Conservation (phyloP, 2,888 invertebrate genomes). For the Cabera pusaria region DNA sequence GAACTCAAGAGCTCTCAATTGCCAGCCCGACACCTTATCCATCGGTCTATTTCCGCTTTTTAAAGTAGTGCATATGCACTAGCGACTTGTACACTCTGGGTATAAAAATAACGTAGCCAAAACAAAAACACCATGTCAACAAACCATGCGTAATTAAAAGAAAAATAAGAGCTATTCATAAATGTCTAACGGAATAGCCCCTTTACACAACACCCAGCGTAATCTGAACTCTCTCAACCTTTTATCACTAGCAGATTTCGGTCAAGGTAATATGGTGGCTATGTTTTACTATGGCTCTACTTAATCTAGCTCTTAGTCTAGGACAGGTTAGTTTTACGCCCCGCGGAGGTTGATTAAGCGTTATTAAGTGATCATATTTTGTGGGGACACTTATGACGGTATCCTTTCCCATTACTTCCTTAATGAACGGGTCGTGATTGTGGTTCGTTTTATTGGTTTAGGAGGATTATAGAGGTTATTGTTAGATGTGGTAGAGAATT, state of each 20-base stretch:
- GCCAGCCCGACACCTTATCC: no score
- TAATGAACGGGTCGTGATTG: conserved; percentile 52
- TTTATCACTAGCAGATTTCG: conserved; percentile 29
- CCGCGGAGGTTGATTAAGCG: conserved; percentile 61
- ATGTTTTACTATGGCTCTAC: conserved; percentile 66
- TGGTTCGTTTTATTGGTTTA: conserved; percentile 30
- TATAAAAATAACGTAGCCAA: no score
- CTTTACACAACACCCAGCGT: conserved; percentile 60
- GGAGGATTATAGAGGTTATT: conserved; percentile 20
- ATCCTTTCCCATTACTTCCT: conserved; percentile 39
- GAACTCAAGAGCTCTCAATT: no score
- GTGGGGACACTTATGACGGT: conserved; percentile 53
- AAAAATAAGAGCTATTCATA: conserved; percentile 81
- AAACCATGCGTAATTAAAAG: conserved; percentile 76
- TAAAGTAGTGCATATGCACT: no score
- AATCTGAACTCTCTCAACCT: conserved; percentile 41
- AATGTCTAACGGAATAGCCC: conserved; percentile 70
- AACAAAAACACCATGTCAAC: no score
- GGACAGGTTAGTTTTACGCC: conserved; percentile 59
- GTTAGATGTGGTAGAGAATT: no score
- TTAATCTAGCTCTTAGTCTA: conserved; percentile 78
- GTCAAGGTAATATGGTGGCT: conserved; percentile 48
- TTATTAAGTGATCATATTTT: conserved; percentile 63
- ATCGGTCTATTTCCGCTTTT: no score
- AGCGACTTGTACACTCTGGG: no score